Evolutionary conservation across 2,888 invertebrate species (phyloP), one percentile per base, ranked within the genome.

Genomic region (Pocota personata): DNA sequence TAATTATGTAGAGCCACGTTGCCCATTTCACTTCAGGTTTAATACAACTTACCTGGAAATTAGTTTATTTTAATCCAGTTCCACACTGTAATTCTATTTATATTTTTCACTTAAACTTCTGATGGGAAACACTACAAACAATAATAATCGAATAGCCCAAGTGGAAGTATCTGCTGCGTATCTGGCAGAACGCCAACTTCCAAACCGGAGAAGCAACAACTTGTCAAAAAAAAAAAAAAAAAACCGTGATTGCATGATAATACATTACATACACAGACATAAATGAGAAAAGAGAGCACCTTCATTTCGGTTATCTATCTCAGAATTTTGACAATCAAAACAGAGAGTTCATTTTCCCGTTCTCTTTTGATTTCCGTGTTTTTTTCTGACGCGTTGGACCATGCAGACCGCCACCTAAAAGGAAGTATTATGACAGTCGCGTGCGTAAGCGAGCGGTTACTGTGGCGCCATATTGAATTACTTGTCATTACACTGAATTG

Each of bases 121-220:
- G 21, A 21, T 30, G 37, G 2, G 16, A 37, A 52, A 50, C 35
- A 62, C 43, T 60, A 24, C 7, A 24, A 30, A 71, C 5, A 40
- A 72, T 55, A 69, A 62, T 46, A 55, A 40, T 35, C n/a, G 32
- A 80, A 57, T 27, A n/a, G 19, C 8, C 5, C 48, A 40, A 69
- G 16, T 82, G 21, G 24, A 55, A 55, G 62, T 71, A 64, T 62
- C 48, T 55, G 35, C 48, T 55, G 35, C 62, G 64, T 76, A 71
- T 75, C 55, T 71, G 76, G 82, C 76, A 76, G 40, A 37, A 46
- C 10, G 64, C 67, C 82, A 76, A 75, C 43, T 32, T 40, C 64
- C 66, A 40, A 72, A 80, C 58, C 58, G 69, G 19, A 75, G 84
- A 76, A 80, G 69, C 80, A 84, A 80, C 84, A 84, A 84, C 57